Evolutionary conservation across 2,888 invertebrate genomes (phyloP).

Genomic region (Byasa hedistus): DNA sequence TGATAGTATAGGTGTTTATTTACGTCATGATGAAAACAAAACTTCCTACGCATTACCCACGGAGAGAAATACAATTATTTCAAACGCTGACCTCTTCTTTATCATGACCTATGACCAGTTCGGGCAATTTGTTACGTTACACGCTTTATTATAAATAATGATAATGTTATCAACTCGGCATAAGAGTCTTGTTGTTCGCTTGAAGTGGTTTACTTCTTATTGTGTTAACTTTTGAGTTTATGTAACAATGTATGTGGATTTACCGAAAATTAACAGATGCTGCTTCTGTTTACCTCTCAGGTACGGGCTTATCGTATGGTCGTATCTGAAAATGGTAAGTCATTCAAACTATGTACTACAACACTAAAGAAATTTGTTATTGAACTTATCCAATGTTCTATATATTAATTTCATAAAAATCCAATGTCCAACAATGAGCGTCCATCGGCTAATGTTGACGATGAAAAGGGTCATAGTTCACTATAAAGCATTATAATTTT

Average conservation of each 20-base stretch:
- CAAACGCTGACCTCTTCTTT: not conserved
- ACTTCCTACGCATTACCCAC: not conserved
- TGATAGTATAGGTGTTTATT: not conserved
- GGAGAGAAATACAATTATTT: not conserved
- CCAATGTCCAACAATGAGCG: too few species aligned
- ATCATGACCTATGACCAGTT: constrained; percentile 2
- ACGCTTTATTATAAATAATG: not conserved
- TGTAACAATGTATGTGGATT: constrained; percentile 33
- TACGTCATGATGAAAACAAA: not conserved
- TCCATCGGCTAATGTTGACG: too few species aligned
- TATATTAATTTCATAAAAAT: not conserved
- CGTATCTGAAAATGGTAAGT: constrained; percentile 36
- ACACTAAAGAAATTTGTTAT: not conserved
- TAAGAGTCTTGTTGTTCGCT: not conserved
- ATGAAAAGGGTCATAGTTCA: too few species aligned
- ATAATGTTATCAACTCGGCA: constrained; percentile 1
- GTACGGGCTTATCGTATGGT: constrained; percentile 38
- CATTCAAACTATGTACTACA: not conserved
- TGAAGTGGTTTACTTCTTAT: constrained; percentile 2
- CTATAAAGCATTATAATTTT: too few species aligned
- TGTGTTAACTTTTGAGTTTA: constrained; percentile 2
- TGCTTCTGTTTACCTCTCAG: constrained; percentile 37
- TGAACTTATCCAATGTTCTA: not conserved
- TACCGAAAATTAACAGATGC: constrained; percentile 33
- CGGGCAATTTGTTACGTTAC: not conserved